Evolutionary conservation across 2,888 invertebrate genomes (phyloP), one percentile per base, ranked within the genome.

Genomic region (Agapostemon virescens): DNA sequence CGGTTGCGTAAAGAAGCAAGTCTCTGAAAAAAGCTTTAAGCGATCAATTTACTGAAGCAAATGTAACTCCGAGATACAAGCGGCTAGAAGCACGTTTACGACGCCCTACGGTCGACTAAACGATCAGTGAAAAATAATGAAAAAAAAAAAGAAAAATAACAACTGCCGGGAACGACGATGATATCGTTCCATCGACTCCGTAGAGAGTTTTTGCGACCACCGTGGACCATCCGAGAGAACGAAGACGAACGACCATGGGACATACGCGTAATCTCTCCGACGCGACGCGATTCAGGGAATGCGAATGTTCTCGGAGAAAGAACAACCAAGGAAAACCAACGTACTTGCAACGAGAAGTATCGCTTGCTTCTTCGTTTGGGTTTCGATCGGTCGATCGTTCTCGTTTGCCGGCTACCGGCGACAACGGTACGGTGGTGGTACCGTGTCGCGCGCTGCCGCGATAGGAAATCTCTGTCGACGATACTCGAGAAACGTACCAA

Each of bases 221-320:
- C 68, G 45, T 75, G 66, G 55, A 73, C 33, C 61, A 33, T 30
- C 17, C 6, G 1, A 75, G 61, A 68, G 58, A 77, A 82, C 73
- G 68, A 85, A 78, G 76, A 52, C 74, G 84, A 83, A 71, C 80
- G 81, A 85, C 88, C 87, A 88, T 88, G 88, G 87, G 88, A 88
- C 87, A 88, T 88, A 88, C 87, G 86, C 86, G 26, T 13, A 13
- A 40, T 55, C 49, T 45, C 67, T 36, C 52, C 42, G 64, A 63
- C 64, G 38, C 13, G 38, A 38, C 13, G 38, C 20, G n/a, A 78
- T 58, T 69, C 78, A 49, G 33, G 42, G 71, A 7, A 45, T 52
- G 61, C 26, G 36, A 63, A 42, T 49, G 13, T 33, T 6, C n/a
- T 38, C 13, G 66, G 45, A 61, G 0, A 17, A 33, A 15, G 9